Evolutionary conservation across 1,140 invertebrate genomes (phyloP).

Genomic region (Lysiphlebus fabarum): DNA sequence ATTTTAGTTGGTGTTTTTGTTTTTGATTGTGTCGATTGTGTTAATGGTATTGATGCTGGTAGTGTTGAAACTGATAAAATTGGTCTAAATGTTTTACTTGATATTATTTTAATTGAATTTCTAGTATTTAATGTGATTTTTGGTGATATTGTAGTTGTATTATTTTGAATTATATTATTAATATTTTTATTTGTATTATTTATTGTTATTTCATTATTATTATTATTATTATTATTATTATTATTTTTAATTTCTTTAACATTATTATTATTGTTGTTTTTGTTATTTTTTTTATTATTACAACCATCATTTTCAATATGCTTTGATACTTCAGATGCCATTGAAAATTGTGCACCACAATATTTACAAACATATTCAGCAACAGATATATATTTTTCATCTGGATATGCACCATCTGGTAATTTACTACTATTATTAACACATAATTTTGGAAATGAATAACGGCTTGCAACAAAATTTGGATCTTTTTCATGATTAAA

Average conservation of each 20-base stretch:
- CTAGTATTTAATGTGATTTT: too few relatives aligned
- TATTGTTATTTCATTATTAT: too few relatives aligned
- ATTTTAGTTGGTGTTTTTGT: not conserved
- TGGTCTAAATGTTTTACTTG: too few relatives aligned
- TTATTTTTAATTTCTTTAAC: too few relatives aligned
- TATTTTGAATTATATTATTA: too few relatives aligned
- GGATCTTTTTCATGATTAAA: slow-evolving; percentile 39
- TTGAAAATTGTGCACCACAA: slow-evolving; percentile 38
- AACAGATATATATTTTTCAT: slow-evolving; percentile 37
- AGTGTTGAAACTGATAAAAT: too few relatives aligned
- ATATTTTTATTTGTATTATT: too few relatives aligned
- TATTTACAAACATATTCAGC: slow-evolving; percentile 43
- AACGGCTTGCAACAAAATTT: slow-evolving; percentile 36
- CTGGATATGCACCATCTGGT: slow-evolving; percentile 17
- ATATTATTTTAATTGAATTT: too few relatives aligned
- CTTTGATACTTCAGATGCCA: slow-evolving; percentile 26
- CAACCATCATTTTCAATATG: slow-evolving; percentile 26
- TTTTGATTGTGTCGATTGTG: not conserved
- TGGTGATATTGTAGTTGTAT: too few relatives aligned
- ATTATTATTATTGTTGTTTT: too few relatives aligned
- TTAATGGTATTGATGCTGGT: not conserved
- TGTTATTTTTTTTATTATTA: too few relatives aligned
- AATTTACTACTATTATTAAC: slow-evolving; percentile 17
- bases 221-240: too few relatives aligned
- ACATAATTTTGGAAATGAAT: slow-evolving; percentile 40